Percentiles rank a stretch among this genome's conserved stretches.
Conservation (phyloP, 1,140 invertebrate genomes). For the Lepidurus apus region DNA sequence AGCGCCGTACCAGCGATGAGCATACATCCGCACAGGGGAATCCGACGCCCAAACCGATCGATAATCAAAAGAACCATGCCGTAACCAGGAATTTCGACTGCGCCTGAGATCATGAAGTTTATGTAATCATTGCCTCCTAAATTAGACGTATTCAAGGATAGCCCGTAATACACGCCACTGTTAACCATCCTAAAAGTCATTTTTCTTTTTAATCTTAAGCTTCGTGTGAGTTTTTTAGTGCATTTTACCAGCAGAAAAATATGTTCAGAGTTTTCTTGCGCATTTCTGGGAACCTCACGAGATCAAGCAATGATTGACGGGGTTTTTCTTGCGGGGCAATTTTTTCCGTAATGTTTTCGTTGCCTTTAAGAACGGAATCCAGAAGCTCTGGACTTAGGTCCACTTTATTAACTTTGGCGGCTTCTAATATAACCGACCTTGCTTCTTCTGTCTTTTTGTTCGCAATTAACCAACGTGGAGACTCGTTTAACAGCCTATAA, state of each 20-base stretch:
- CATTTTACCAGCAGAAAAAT: neutral
- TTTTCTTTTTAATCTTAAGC: neutral
- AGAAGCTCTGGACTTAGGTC: neutral
- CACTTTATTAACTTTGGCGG: constrained; percentile 40
- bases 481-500: constrained; percentile 39
- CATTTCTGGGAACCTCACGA: neutral
- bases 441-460: constrained; percentile 43
- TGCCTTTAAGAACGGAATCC: neutral
- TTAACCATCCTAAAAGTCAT: constrained; percentile 62
- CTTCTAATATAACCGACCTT: constrained; percentile 38
- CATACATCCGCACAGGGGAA: constrained; percentile 60
- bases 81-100: constrained; percentile 79
- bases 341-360: neutral
- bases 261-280: constrained; percentile 40
- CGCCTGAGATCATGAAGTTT: constrained; percentile 69
- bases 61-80: constrained; percentile 62
- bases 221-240: neutral
- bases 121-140: constrained; percentile 76
- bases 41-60: constrained; percentile 63
- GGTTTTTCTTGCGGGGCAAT: neutral
- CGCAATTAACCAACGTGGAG: constrained; percentile 47
- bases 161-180: constrained; percentile 77
- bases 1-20: constrained; percentile 34
- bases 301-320: neutral
- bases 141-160: constrained; percentile 64